Conservation (phyloP, 2,888 invertebrate species). For the Amitus sp. region DNA sequence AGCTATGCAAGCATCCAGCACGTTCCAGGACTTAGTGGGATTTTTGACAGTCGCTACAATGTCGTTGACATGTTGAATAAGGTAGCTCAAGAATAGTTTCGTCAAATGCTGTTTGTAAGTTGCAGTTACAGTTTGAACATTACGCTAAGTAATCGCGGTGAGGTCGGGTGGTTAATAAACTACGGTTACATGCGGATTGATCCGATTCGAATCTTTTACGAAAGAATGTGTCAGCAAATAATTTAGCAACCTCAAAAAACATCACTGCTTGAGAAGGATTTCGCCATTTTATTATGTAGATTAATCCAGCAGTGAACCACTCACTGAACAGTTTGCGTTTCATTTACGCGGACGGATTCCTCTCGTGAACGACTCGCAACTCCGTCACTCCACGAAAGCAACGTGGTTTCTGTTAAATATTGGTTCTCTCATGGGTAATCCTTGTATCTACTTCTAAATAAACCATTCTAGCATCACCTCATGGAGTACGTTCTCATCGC, state of each 20-base stretch:
- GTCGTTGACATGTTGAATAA: not conserved
- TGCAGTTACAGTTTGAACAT: not conserved
- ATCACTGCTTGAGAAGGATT: not conserved
- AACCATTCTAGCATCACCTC: too few species aligned
- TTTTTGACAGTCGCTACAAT: not conserved
- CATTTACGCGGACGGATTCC: not conserved
- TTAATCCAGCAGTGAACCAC: not conserved
- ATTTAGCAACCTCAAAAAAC: not conserved
- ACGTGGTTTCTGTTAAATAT: not conserved
- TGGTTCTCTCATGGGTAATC: too few species aligned
- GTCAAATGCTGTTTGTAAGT: not conserved
- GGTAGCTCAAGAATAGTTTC: not conserved
- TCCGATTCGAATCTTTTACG: slow-evolving; percentile 3
- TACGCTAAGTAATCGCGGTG: not conserved
- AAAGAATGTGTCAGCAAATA: not conserved
- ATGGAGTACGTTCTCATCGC: too few species aligned
- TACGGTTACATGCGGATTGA: slow-evolving; percentile 5
- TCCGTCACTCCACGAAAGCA: not conserved
- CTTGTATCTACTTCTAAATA: too few species aligned
- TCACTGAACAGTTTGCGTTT: not conserved
- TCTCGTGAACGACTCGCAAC: not conserved
- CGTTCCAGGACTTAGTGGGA: not conserved
- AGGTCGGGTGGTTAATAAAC: not conserved
- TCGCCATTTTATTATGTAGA: not conserved
- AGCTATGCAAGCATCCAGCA: not conserved